phyloP scores from a whole-genome alignment of 2,113 vertebrate genomes.

The Lates calcarifer region DNA sequence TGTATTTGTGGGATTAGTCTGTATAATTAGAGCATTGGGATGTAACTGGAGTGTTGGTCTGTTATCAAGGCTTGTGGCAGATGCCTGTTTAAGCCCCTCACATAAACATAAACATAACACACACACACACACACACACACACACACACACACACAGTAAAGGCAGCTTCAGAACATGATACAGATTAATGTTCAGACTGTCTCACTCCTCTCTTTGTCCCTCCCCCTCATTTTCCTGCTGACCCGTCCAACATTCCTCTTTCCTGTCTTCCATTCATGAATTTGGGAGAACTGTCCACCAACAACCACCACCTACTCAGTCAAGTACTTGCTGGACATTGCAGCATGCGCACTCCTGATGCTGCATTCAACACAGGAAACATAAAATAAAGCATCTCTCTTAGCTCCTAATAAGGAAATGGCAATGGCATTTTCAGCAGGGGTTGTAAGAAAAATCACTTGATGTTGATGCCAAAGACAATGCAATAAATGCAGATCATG shows the following conservation, averaged over 20 bases:
- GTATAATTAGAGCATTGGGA: constrained; percentile 70
- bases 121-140: neutral
- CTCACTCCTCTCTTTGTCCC: neutral
- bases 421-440: neutral
- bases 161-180: constrained; percentile 26
- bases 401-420: too few species aligned
- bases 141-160: neutral
- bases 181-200: constrained; percentile 50
- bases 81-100: constrained; percentile 63
- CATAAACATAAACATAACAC: constrained; percentile 11
- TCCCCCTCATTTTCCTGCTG: constrained; percentile 14
- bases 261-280: neutral
- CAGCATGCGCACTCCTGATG: neutral
- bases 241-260: constrained; percentile 10
- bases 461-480: neutral
- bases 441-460: neutral
- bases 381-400: neutral
- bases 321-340: too few species aligned
- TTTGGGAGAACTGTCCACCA: neutral
- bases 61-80: constrained; percentile 69
- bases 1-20: constrained; percentile 69
- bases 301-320: neutral
- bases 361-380: neutral
- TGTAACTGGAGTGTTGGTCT: constrained; percentile 51
- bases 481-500: too few species aligned